These are phyloP conservation scores for Bombus pascuorum DNA, from an alignment of 1,140 invertebrate species.

Conservation along the genomic window DNA sequence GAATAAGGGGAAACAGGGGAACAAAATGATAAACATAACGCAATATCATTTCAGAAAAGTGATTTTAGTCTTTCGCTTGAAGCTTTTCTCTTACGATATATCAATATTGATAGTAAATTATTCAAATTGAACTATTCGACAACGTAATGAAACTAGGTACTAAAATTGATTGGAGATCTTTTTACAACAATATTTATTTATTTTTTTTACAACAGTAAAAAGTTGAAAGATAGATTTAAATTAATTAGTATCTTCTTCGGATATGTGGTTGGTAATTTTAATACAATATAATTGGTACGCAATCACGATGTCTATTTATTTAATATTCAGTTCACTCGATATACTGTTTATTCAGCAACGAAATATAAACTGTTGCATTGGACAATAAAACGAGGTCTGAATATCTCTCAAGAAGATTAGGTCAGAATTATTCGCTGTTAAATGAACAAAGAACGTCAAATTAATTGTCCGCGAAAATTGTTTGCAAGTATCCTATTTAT, in stretches of 20 bases:
- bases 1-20: too few relatives aligned
- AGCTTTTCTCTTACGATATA: too few relatives aligned
- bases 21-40: too few relatives aligned
- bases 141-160: not conserved
- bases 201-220: too few relatives aligned
- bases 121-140: not conserved
- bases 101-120: not conserved
- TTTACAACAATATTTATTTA: not conserved
- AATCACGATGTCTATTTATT: too few relatives aligned
- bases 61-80: too few relatives aligned
- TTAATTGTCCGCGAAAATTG: not conserved
- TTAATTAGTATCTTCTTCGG: not conserved
- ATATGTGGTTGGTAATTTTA: too few relatives aligned
- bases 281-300: too few relatives aligned
- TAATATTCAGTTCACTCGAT: too few relatives aligned
- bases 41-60: too few relatives aligned
- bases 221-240: not conserved
- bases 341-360: not conserved
- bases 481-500: not conserved
- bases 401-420: not conserved
- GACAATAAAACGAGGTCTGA: not conserved
- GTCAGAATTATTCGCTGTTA: not conserved
- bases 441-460: not conserved
- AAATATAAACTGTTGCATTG: not conserved
- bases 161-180: not conserved